These are phyloP conservation scores for Drosophila bunnanda DNA, from an alignment of 2,888 invertebrate genomes.

Conservation along the genomic window DNA sequence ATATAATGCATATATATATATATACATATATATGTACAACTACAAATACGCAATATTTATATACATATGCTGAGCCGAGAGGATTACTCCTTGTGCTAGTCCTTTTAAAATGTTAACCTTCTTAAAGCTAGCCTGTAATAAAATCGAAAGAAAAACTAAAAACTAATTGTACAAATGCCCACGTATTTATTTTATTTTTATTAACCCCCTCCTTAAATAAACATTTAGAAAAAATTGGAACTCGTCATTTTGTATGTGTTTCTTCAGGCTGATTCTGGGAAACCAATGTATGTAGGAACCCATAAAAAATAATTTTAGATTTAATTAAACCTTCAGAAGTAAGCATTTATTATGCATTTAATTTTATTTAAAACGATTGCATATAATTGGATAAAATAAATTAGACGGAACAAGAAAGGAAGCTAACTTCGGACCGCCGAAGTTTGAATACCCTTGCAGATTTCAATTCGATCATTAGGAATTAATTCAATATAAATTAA, in stretches of 20 bases:
- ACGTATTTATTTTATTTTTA: conserved; percentile 47
- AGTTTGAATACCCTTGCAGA: no score
- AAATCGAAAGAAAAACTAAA: conserved; percentile 50
- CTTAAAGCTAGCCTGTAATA: conserved; percentile 50
- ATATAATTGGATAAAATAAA: not conserved
- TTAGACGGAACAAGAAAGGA: no score
- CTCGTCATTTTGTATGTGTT: not conserved
- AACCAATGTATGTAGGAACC: not conserved
- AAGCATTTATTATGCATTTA: not conserved
- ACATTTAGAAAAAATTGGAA: conserved; percentile 35
- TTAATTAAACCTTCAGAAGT: not conserved
- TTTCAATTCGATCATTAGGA: no score
- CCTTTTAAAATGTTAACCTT: conserved; percentile 63
- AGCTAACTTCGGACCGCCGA: no score
- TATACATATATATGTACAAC: conserved; percentile 28
- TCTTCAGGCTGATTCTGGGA: not conserved
- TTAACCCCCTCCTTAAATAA: conserved; percentile 31
- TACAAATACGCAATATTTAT: conserved; percentile 52
- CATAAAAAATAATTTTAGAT: not conserved
- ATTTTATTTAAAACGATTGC: not conserved
- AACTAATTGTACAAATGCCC: conserved; percentile 70
- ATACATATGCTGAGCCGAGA: conserved; percentile 69
- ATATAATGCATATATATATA: conserved; percentile 41
- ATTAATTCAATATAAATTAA: no score
- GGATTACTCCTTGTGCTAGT: conserved; percentile 71